Evolutionary conservation across 2,113 vertebrate genomes (phyloP), one percentile per base, ranked within the genome.

Genomic region (Tragulus kanchil): DNA sequence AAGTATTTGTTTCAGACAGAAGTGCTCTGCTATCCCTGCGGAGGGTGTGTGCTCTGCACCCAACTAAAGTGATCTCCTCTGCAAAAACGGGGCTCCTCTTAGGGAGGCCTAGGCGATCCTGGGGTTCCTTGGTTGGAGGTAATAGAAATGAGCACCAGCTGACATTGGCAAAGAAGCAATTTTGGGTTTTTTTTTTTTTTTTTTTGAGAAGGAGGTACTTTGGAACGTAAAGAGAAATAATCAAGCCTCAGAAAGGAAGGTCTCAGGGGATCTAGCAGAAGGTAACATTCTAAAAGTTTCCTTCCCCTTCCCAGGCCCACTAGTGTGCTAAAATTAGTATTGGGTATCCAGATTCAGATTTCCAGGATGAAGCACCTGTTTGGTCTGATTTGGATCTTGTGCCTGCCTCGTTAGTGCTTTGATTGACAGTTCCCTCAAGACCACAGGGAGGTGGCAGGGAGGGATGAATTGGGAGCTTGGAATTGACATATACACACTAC

Each of bases 131-230:
- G 16, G 73, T 58, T 73, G 86, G 42, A 36, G 21, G 28, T 48
- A 71, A 85, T 23, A 65, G 65, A 56, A 90, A 50, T 69, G n/a
- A 21, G 45, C 6, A 6, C 69, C 52, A n/a, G 42, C 17, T 52
- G 42, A 83, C 31, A 61, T 88, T 42, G 89, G 31, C 59, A 26
- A 95, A 95, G 58, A 79, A 90, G 61, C 83, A 54, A 25, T 81
- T 36, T 36, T 36, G 36, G 36, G 36, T 52, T 25, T 42, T 71
- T 42, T 71, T 71, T 71, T 69, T n/a, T 31, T 16, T 69, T 61
- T 78, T 8, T 1, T 2, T 48, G 79, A 79, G 31, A 25, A 81
- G 42, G 21, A 64, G 61, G 81, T 19, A 42, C 71, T 71, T 45
- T 79, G 62, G 36, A 62, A 64, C 21, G 26, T 48, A 56, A 85